Evolutionary conservation across 2,888 invertebrate species (phyloP), one percentile per base, ranked within the genome.

Genomic region (Phorcus lineatus): DNA sequence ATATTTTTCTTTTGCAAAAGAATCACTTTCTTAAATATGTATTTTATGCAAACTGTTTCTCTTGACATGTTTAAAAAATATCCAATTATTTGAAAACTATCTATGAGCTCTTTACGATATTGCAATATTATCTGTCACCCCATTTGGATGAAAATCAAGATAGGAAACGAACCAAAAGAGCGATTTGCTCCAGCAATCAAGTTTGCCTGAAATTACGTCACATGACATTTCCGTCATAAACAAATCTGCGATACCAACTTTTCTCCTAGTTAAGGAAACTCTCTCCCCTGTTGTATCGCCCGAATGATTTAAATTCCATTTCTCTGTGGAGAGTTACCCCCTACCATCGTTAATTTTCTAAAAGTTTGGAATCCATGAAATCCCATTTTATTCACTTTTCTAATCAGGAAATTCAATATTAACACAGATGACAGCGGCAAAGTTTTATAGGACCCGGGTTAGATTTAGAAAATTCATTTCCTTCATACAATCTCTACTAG

Each of bases 321-420:
- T 40, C 70, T 36, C 16, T 17, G 17, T 19, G 17, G 36, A 70
- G 19, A 70, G 28, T 40, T 70, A 70, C 40, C 40, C 40, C 70
- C 70, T 17, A 19, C 70, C 11, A 36, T 36, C 70, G 28, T 40
- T 62, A 62, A 62, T 62, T 62, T 62, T 62, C 62, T 62, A 62
- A 62, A 62, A 62, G 62, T 62, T 62, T 62, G 62, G 62, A 22
- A 62, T 62, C 28, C 62, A 62, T 62, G 62, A 62, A 62, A 62
- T 62, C 62, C 28, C 62, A 62, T 62, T 62, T 62, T 62, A 28
- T 24, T 40, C 70, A 11, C 70, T 36, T 31, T 70, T 19, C 40
- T 31, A 70, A 70, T 36, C 70, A 36, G 70, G 31, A 70, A 70
- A 70, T 19, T 19, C 36, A 36, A 40, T 70, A 70, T 70, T 70